Percentiles rank a stretch among this genome's conserved stretches.
These are phyloP conservation scores for Pseudocheirus occidentalis DNA, from an alignment of 2,797 vertebrate genomes.

Conservation along the genomic window DNA sequence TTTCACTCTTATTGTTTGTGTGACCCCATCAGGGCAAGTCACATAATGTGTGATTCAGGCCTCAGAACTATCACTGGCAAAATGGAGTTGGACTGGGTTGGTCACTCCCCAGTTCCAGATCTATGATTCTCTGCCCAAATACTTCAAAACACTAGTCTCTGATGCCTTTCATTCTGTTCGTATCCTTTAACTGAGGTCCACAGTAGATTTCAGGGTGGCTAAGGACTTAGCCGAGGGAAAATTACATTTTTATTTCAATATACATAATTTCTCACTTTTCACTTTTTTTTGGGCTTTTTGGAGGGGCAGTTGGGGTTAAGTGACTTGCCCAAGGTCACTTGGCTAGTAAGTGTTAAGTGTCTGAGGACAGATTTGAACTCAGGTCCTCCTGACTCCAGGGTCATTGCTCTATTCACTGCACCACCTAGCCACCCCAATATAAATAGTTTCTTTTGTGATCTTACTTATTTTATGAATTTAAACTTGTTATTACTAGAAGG, in stretches of 20 bases:
- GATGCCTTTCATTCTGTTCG: conserved; percentile 40
- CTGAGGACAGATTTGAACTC: too few relatives aligned
- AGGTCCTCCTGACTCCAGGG: too few relatives aligned
- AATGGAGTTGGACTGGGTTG: not conserved
- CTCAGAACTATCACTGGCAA: not conserved
- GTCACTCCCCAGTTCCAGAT: not conserved
- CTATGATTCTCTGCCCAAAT: conserved; percentile 18
- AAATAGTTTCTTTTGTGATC: not conserved
- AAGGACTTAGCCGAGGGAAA: not conserved
- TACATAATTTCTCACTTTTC: too few relatives aligned
- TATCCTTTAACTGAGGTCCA: not conserved
- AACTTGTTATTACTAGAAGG: not conserved
- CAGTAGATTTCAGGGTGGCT: not conserved
- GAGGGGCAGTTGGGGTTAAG: too few relatives aligned
- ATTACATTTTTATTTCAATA: not conserved
- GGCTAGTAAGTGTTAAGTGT: too few relatives aligned
- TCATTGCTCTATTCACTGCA: too few relatives aligned
- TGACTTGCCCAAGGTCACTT: too few relatives aligned
- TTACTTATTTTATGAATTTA: not conserved
- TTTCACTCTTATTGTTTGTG: not conserved
- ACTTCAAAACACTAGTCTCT: conserved; percentile 47
- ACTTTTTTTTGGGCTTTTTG: too few relatives aligned
- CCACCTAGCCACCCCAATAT: too few relatives aligned
- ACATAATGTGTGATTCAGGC: too few relatives aligned
- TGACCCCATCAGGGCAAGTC: not conserved